phyloP scores from a whole-genome alignment of 2,797 vertebrate genomes.

The Acrocephalus scirpaceus region DNA sequence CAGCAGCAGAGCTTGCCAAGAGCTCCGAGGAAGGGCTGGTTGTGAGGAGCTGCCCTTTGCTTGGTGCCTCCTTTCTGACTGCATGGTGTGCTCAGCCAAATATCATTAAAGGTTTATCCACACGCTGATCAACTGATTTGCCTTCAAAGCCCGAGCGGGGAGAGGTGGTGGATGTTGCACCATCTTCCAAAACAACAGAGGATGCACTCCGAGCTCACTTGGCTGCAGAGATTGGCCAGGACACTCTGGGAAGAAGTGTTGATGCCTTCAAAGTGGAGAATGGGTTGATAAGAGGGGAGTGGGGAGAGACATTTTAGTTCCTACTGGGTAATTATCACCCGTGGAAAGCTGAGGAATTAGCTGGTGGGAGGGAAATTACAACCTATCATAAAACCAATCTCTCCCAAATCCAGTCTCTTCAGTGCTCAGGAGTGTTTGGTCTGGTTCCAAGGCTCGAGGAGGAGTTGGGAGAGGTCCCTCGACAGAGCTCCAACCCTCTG shows the following conservation, averaged over 20 bases:
- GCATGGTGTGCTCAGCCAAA: background rate
- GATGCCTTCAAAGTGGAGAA: slow-evolving; percentile 5
- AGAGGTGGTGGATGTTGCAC: background rate
- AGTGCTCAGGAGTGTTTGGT: background rate
- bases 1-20: slow-evolving; percentile 45
- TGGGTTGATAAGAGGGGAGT: background rate
- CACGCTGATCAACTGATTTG: background rate
- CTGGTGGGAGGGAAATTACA: slow-evolving; percentile 32
- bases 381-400: background rate
- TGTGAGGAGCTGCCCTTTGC: slow-evolving; percentile 31
- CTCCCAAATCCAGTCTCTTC: background rate
- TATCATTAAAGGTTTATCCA: background rate
- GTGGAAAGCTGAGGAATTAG: background rate
- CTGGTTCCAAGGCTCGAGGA: slow-evolving; percentile 13
- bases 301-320: slow-evolving; percentile 25
- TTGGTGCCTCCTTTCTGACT: background rate
- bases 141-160: background rate
- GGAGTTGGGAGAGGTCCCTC: background rate
- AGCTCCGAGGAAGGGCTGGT: background rate
- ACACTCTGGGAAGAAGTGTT: background rate
- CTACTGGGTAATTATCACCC: slow-evolving; percentile 25
- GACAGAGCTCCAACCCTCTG: background rate
- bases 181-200: background rate
- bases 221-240: background rate
- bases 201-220: fast-evolving